A percentile compares a stretch with the other conserved stretches of the same genome.
These are phyloP conservation scores for Hemichromis elongatus DNA, from an alignment of 2,113 vertebrate genomes.

Conservation along the genomic window DNA sequence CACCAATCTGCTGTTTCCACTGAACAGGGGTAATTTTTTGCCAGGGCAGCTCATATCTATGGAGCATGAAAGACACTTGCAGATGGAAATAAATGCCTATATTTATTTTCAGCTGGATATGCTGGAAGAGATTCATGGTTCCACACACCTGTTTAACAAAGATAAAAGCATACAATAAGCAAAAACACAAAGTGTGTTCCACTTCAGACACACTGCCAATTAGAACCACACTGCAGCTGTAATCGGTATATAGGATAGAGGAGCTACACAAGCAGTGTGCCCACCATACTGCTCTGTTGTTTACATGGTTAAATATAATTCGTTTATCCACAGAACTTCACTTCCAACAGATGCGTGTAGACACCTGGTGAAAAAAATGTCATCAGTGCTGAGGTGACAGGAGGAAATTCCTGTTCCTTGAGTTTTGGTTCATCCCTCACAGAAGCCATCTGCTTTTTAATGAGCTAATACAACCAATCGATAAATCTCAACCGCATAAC, in stretches of 20 bases:
- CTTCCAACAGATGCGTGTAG: neutral
- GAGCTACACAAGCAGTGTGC: neutral
- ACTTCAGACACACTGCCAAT: neutral
- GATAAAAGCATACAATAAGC: neutral
- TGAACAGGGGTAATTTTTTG: neutral
- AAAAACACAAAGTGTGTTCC: neutral
- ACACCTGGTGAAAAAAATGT: neutral
- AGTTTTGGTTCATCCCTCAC: neutral
- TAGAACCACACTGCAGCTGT: neutral
- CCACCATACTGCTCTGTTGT: neutral
- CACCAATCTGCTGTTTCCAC: neutral
- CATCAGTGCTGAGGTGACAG: neutral
- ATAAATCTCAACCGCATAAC: neutral
- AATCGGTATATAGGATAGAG: neutral
- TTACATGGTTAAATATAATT: neutral
- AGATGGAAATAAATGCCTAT: neutral
- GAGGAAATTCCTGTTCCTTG: neutral
- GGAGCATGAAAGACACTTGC: neutral
- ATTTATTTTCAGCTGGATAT: neutral
- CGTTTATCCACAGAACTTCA: neutral
- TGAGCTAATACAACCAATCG: neutral
- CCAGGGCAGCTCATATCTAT: neutral
- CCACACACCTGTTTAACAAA: neutral
- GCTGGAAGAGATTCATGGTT: neutral
- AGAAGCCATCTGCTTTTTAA: neutral